A percentile compares a stretch with the other conserved stretches of the same genome.
These are phyloP conservation scores for Protosalanx chinensis DNA, from an alignment of 2,797 vertebrate genomes.

Conservation along the genomic window DNA sequence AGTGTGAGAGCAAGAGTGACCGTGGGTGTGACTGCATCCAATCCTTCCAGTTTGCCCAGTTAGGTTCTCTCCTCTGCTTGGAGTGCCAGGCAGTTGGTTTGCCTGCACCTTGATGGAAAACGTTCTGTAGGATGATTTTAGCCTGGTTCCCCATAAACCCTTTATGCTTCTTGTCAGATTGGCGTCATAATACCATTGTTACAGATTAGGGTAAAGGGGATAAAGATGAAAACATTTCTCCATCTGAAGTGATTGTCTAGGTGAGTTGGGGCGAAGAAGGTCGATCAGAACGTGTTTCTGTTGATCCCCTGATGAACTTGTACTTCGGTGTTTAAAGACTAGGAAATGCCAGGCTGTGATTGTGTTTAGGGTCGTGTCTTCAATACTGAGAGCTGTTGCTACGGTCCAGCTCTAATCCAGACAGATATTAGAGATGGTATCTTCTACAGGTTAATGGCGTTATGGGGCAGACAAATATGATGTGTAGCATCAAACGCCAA, in stretches of 20 bases:
- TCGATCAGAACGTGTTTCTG: slow-evolving; percentile 46
- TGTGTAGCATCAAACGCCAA: too few relatives aligned
- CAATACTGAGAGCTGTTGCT: slow-evolving; percentile 44
- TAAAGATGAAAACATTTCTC: slow-evolving; percentile 37
- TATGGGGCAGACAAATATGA: too few relatives aligned
- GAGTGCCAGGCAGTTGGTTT: too few relatives aligned
- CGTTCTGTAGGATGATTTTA: slow-evolving; percentile 46
- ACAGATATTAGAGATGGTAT: neutral
- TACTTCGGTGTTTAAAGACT: slow-evolving; percentile 38
- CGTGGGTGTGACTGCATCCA: too few relatives aligned
- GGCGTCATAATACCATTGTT: slow-evolving; percentile 60
- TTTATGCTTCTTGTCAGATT: slow-evolving; percentile 47
- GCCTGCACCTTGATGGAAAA: neutral
- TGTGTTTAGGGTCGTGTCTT: slow-evolving; percentile 33
- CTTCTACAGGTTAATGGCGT: too few relatives aligned
- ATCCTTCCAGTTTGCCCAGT: too few relatives aligned
- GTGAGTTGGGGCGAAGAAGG: slow-evolving; percentile 53
- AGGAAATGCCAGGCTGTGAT: neutral
- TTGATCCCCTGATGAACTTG: slow-evolving; percentile 52
- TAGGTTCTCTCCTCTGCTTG: too few relatives aligned
- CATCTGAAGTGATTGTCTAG: slow-evolving; percentile 39
- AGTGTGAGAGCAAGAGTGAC: neutral
- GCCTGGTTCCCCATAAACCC: slow-evolving; percentile 26
- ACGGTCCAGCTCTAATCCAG: slow-evolving; percentile 11
- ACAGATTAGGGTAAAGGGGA: slow-evolving; percentile 60